Conservation (phyloP, 1,140 invertebrate genomes). For the Leptonema lineaticorne region DNA sequence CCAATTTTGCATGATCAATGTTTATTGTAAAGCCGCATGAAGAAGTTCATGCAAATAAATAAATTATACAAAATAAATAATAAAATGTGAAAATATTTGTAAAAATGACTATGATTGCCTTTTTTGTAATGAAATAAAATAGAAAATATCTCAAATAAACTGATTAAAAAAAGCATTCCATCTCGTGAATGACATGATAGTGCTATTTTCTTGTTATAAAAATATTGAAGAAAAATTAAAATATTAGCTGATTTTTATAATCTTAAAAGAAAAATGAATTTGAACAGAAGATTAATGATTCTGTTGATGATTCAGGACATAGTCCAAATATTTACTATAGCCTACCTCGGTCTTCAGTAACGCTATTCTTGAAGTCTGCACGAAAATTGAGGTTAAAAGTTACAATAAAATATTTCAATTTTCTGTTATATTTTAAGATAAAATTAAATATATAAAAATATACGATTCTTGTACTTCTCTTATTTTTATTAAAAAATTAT, state of each 20-base stretch:
- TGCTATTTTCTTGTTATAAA: neutral
- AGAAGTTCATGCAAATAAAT: neutral
- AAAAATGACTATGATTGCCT: too few species aligned
- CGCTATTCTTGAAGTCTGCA: conserved; percentile 43
- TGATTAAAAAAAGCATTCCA: neutral
- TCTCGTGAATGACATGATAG: neutral
- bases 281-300: too few species aligned
- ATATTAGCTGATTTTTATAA: too few species aligned
- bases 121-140: too few species aligned
- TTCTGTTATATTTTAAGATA: conserved; percentile 17
- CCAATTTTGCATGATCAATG: neutral
- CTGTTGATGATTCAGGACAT: conserved; percentile 33
- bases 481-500: conserved; percentile 2
- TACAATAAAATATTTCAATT: conserved; percentile 15
- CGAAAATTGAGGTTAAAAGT: conserved; percentile 39
- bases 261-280: too few species aligned
- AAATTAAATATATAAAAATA: neutral
- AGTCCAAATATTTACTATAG: conserved; percentile 35
- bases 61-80: too few species aligned
- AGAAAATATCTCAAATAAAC: neutral
- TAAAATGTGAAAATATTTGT: too few species aligned
- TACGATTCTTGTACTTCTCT: neutral
- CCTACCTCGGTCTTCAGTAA: conserved; percentile 43
- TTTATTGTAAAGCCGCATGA: neutral
- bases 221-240: too few species aligned